These are phyloP conservation scores for Cryptophagus acutangulus DNA, from an alignment of 2,888 invertebrate species.

Conservation along the genomic window DNA sequence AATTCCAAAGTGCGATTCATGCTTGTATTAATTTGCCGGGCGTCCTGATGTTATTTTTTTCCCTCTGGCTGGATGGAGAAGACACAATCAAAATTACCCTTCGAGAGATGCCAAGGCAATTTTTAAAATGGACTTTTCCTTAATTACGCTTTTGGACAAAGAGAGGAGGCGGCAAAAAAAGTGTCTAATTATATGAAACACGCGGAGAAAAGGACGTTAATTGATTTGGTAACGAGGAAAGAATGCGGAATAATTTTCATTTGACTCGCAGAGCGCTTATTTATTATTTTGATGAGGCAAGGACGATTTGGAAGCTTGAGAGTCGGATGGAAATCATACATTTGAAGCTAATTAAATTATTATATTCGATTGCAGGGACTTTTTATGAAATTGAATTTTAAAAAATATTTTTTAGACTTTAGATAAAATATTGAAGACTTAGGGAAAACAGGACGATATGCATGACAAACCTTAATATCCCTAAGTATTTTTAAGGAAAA, in stretches of 20 bases:
- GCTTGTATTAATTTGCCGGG: too few species aligned
- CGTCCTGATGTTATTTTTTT: too few species aligned
- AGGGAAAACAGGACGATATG: too few species aligned
- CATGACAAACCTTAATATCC: too few species aligned
- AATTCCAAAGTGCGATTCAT: slow-evolving; percentile 21
- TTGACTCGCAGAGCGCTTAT: slow-evolving; percentile 35
- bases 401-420: too few species aligned
- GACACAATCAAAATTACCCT: slow-evolving; percentile 45
- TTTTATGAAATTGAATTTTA: too few species aligned
- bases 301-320: too few species aligned
- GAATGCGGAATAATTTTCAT: slow-evolving; percentile 40
- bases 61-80: slow-evolving; percentile 26
- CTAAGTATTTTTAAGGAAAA: too few species aligned
- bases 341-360: too few species aligned
- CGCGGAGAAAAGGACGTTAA: slow-evolving; percentile 40
- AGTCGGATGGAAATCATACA: too few species aligned
- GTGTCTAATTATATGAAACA: slow-evolving; percentile 48
- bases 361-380: too few species aligned
- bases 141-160: too few species aligned
- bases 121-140: slow-evolving; percentile 48
- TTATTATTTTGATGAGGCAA: slow-evolving; percentile 42
- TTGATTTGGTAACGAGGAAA: slow-evolving; percentile 48
- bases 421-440: neutral
- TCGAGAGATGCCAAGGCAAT: slow-evolving; percentile 44
- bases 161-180: slow-evolving; percentile 43